Evolutionary conservation across 2,113 vertebrate genomes (phyloP).

Genomic region (Lycaon pictus): DNA sequence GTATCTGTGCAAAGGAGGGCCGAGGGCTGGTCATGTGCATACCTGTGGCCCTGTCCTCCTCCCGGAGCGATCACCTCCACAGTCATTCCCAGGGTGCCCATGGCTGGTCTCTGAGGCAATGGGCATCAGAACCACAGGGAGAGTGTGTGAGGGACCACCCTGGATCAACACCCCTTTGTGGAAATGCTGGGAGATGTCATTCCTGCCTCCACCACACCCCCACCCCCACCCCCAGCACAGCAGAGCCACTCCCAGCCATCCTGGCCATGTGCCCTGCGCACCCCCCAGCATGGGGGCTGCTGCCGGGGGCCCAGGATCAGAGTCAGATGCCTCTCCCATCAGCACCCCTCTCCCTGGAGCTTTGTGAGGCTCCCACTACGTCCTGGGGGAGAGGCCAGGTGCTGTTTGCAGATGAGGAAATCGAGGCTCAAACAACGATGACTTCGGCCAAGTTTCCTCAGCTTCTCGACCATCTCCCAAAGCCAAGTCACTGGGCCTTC

Average conservation of each 20-base stretch:
- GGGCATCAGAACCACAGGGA: neutral
- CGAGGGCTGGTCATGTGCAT: neutral
- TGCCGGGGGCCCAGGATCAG: neutral
- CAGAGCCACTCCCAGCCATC: neutral
- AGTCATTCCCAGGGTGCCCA: neutral
- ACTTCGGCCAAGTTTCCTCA: neutral
- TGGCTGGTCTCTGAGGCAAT: slow-evolving; percentile 47
- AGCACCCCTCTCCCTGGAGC: neutral
- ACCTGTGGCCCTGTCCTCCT: neutral
- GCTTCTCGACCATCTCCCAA: neutral
- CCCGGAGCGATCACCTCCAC: neutral
- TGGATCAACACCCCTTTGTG: neutral
- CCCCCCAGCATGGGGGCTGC: neutral
- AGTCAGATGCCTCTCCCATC: neutral
- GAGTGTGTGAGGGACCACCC: neutral
- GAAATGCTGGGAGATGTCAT: too few species aligned
- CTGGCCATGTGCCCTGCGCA: neutral
- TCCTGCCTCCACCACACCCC: neutral
- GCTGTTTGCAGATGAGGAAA: neutral
- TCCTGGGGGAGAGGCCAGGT: neutral
- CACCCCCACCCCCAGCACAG: neutral
- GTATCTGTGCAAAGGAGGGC: neutral
- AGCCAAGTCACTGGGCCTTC: neutral
- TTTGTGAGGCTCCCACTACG: neutral
- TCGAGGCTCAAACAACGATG: neutral